Base-by-base conservation (phyloP, 2,888 invertebrate genomes). In the Polietes domitor region DNA sequence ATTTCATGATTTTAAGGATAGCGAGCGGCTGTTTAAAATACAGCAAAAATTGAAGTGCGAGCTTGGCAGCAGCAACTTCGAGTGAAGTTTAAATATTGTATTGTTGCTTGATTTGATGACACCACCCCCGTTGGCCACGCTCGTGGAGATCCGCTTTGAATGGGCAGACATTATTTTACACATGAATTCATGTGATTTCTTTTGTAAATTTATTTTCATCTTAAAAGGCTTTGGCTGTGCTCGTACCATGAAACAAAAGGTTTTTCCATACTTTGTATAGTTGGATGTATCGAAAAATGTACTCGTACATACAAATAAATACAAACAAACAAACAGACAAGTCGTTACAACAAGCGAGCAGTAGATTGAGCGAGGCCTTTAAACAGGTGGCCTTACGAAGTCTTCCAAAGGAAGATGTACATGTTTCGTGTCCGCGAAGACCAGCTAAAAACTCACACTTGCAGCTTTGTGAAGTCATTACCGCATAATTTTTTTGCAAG, bases 101-200 rank as follows among this genome's bases (percentile, higher is more conserved):
- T 63, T 41, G 28, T 19, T 77, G 17, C 6, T 61, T 68, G 43
- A n/a, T 71, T 75, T 32, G 68, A 63, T 63, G 74, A 74, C 26
- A 50, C 26, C 24, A 5, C 26, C 21, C 6, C 17, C 21, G 2
- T 6, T 12, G 9, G 37, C 12, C 43, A 74, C 50, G n/a, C n/a
- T 24, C 12, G 41, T 19, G 63, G 7, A 53, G 19, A 26, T 1
- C 37, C 24, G 19, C 21, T 58, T 70, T 77, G 74, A 77, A 74
- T 75, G 72, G 61, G 50, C 80, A 80, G 83, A 79, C 79, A 83
- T 85, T 85, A 86, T 84, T 85, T 85, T 85, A 80, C 83, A 86
- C 86, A 85, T 86, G 86, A 85, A 78, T 86, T 86, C 85, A 82
- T 85, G 84, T 84, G 76, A 65, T 84, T 84, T 86, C 86, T 85